Evolutionary conservation across 2,797 vertebrate genomes (phyloP), one percentile per base, ranked within the genome.

Genomic region (Valencia hispanica): DNA sequence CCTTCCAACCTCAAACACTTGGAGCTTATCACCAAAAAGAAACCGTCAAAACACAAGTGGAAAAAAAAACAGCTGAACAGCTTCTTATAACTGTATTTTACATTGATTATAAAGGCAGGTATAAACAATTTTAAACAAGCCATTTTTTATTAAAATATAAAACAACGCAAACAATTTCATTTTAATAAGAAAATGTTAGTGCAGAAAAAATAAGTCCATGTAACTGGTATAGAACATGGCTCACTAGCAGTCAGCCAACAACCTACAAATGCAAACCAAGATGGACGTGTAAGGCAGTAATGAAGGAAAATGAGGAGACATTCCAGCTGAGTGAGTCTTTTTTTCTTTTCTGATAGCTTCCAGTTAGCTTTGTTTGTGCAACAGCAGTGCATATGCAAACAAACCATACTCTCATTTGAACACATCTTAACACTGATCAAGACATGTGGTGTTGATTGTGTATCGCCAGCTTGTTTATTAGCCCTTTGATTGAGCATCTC

Each of bases 381-480:
- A 70, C 76, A 75, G 57, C 75, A 41, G 30, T 30, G 59, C 65
- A 79, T 66, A 74, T 78, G 32, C 74, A 78, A 77, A 51, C 65
- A 34, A 11, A 81, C 34, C 48, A 75, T 73, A 7, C 63, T 69
- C 57, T 53, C 59, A 30, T 47, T 68, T 78, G 20, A 50, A 63
- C 71, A 50, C 51, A 77, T 80, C 74, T 76, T 41, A 61, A 51
- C 82, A 47, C 78, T 74, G 9, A 39, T 5, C 22, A 70, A 72
- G 75, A 51, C 74, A 32, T n/a, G 51, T 9, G 51, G 68, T 74
- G 86, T 50, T 93, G 91, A 91, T 88, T 89, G 88, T 90, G 87
- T 84, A 27, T 83, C 68, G 85, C 83, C 78, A 82, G 87, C 87
- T 91, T 92, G 89, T 92, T 88, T 93, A 92, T 93, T 93, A 92